Evolutionary conservation across 2,888 invertebrate genomes (phyloP), one percentile per base, ranked within the genome.

Genomic region (Oligia latruncula): DNA sequence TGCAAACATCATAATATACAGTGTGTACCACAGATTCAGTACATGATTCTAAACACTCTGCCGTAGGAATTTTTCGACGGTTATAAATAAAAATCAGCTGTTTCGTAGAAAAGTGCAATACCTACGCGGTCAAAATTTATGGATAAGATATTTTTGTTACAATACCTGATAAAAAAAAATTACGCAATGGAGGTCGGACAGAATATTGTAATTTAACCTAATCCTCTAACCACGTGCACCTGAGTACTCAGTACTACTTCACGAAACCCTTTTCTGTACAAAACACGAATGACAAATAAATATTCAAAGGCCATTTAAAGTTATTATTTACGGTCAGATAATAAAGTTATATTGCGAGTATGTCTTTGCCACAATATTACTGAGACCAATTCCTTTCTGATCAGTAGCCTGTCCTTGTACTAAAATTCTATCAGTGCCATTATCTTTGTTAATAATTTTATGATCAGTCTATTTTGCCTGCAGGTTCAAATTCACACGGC

Each of bases 361-460:
- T 73, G 17, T 77, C 70, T 64, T 80, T 76, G n/a, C 73, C 4
- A 58, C 77, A 67, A 66, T 52, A 71, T 71, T 77, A 65, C 29
- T 55, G 55, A 29, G 49, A 66, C 49, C 85, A 55, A 74, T 82
- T 62, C 78, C 78, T 82, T 85, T 85, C 82, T 71, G 77, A 60
- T 71, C 65, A 49, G 60, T 71, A 55, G 52, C 60, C 5, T 83
- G 85, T 85, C 86, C 87, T 87, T 86, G 85, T 85, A 52, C 85
- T 82, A 78, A 80, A 77, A 78, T 82, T 71, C 40, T 87, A 77
- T 82, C 68, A 77, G 75, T 60, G 35, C 20, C 72, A 80, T 82
- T 84, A 87, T 84, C 77, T 82, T 20, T 49, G 85, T 73, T 80
- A 80, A 65, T 80, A 80, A 82, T 75, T 87, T 77, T 85, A 67